Conservation (phyloP, 2,888 invertebrate species). For the Synergus umbraculus region DNA sequence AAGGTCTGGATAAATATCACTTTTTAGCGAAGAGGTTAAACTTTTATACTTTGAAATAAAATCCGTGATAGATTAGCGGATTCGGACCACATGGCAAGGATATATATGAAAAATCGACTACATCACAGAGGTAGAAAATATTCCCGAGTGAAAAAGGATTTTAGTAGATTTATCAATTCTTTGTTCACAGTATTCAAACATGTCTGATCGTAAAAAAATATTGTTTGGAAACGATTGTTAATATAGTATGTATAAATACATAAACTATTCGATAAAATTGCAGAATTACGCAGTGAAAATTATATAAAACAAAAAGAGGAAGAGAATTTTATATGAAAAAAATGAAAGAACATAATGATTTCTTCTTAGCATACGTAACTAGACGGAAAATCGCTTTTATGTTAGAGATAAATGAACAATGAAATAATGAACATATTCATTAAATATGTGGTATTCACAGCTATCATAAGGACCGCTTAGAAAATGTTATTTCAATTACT, state of each 20-base stretch:
- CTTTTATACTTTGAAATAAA: neutral
- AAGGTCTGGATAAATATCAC: neutral
- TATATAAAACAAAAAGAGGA: neutral
- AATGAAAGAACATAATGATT: no score
- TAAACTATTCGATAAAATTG: neutral
- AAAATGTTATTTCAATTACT: no score
- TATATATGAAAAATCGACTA: neutral
- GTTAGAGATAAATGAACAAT: no score
- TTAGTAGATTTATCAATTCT: slow-evolving; percentile 3
- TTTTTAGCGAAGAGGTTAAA: neutral
- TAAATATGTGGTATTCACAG: no score
- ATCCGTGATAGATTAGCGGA: neutral
- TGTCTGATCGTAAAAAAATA: neutral
- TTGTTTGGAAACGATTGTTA: neutral
- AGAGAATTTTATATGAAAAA: no score
- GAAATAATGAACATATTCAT: no score
- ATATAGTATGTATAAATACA: neutral
- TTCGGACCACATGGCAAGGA: slow-evolving; percentile 3
- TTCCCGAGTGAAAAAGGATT: slow-evolving; percentile 7
- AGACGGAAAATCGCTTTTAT: no score
- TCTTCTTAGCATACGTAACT: no score
- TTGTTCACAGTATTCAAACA: neutral
- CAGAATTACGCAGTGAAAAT: neutral
- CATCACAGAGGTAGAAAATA: slow-evolving; percentile 2
- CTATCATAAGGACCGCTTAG: no score